Conservation (phyloP, 2,888 invertebrate genomes). For the Lepidochitona cinerea region DNA sequence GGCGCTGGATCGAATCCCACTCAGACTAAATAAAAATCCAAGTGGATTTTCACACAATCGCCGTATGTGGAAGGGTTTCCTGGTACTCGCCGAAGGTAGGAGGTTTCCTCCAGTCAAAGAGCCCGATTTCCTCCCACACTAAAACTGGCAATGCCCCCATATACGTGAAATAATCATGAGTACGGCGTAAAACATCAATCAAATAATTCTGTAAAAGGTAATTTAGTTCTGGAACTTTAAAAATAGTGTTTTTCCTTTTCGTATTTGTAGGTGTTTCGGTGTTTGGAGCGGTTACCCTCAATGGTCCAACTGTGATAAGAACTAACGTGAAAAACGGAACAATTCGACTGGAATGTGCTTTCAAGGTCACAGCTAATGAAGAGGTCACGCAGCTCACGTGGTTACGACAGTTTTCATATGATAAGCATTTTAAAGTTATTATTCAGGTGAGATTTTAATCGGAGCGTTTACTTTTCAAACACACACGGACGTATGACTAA, state of each 20-base stretch:
- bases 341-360: background rate
- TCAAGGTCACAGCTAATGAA: background rate
- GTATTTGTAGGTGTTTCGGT: background rate
- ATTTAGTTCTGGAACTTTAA: too few species aligned
- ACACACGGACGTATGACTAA: too few species aligned
- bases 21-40: too few species aligned
- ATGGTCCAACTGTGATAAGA: background rate
- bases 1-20: too few species aligned
- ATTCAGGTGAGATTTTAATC: background rate
- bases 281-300: background rate
- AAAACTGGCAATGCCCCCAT: background rate
- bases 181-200: background rate
- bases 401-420: background rate
- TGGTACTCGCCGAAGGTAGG: too few species aligned
- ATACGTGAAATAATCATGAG: background rate
- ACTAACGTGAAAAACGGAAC: background rate
- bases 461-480: too few species aligned
- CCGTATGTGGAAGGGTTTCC: too few species aligned
- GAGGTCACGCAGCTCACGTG: background rate
- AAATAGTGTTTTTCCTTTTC: background rate
- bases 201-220: background rate
- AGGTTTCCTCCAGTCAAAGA: too few species aligned
- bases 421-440: background rate
- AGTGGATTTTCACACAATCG: too few species aligned
- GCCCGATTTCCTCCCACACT: background rate